Conservation (phyloP, 2,888 invertebrate genomes). For the Chrysotoxum bicinctum region DNA sequence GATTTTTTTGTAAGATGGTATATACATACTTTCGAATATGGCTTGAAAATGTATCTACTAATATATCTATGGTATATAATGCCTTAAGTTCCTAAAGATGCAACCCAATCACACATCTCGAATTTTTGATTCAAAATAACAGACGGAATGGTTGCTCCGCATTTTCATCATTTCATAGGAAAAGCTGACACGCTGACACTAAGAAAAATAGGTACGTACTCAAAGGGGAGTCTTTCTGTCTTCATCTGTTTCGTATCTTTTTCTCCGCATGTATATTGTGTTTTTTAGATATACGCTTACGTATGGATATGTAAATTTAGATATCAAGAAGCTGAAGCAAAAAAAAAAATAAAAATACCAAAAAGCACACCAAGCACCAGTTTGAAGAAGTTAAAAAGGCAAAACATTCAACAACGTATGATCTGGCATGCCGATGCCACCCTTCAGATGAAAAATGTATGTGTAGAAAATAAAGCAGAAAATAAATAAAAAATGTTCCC, state of each 20-base stretch:
- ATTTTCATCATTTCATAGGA: slow-evolving; percentile 23
- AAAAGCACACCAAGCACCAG: slow-evolving; percentile 32
- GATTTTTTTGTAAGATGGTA: background rate
- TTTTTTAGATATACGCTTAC: background rate
- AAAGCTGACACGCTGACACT: slow-evolving; percentile 69
- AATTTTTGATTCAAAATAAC: slow-evolving; percentile 61
- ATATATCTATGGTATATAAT: background rate
- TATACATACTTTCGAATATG: background rate
- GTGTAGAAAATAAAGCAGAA: slow-evolving; percentile 66
- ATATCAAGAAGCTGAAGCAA: slow-evolving; percentile 51
- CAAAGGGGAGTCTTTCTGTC: slow-evolving; percentile 65
- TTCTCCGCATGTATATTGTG: slow-evolving; percentile 25
- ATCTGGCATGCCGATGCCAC: slow-evolving; percentile 55
- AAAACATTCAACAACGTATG: slow-evolving; percentile 45
- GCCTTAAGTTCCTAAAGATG: slow-evolving; percentile 24
- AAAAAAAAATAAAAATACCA: background rate
- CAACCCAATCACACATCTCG: slow-evolving; percentile 65
- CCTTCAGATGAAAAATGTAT: slow-evolving; percentile 72
- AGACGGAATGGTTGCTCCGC: slow-evolving; percentile 42
- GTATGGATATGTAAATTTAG: slow-evolving; percentile 70
- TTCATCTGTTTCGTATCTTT: slow-evolving; percentile 44
- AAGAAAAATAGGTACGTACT: slow-evolving; percentile 64
- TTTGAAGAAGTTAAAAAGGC: slow-evolving; percentile 39
- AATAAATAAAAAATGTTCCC: slow-evolving; percentile 64
- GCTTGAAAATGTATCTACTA: background rate